Percentiles rank a stretch among this genome's conserved stretches.
Evolutionary conservation across 2,888 invertebrate species (phyloP).

Genomic region (Cheilosia scutellata): DNA sequence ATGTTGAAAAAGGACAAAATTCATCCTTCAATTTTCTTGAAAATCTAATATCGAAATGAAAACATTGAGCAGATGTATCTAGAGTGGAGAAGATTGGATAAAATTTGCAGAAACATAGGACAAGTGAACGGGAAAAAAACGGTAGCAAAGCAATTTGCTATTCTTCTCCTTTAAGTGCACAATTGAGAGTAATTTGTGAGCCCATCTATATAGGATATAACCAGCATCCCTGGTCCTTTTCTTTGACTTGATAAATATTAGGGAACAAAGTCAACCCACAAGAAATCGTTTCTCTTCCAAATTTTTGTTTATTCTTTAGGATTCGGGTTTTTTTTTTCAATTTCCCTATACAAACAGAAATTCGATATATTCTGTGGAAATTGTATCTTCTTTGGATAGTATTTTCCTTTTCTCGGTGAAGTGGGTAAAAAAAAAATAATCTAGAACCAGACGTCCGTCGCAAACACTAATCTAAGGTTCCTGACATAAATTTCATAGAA

Average conservation of each 20-base stretch:
- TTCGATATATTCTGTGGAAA: conserved; percentile 71
- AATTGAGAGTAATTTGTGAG: conserved; percentile 76
- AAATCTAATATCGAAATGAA: conserved; percentile 72
- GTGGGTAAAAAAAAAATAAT: background rate
- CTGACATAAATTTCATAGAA: conserved; percentile 70
- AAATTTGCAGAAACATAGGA: conserved; percentile 14
- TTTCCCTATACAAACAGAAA: conserved; percentile 72
- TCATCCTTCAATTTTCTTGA: conserved; percentile 57
- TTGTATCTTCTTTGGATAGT: conserved; percentile 53
- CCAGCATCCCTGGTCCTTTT: conserved; percentile 26
- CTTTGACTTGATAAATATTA: conserved; percentile 56
- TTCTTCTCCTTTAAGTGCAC: conserved; percentile 70
- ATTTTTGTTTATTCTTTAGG: conserved; percentile 59
- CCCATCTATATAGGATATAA: conserved; percentile 39
- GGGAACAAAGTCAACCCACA: conserved; percentile 63
- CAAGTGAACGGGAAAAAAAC: conserved; percentile 10
- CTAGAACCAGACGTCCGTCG: conserved; percentile 53
- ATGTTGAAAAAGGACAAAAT: conserved; percentile 59
- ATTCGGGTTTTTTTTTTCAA: conserved; percentile 50
- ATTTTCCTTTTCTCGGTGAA: conserved; percentile 24
- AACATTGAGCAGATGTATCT: conserved; percentile 48
- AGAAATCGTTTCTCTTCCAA: conserved; percentile 54
- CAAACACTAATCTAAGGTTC: conserved; percentile 57
- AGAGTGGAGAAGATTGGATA: conserved; percentile 42
- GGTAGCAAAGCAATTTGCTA: conserved; percentile 69